Evolutionary conservation across 1,140 invertebrate genomes (phyloP).

Genomic region (Musca vetustissima): DNA sequence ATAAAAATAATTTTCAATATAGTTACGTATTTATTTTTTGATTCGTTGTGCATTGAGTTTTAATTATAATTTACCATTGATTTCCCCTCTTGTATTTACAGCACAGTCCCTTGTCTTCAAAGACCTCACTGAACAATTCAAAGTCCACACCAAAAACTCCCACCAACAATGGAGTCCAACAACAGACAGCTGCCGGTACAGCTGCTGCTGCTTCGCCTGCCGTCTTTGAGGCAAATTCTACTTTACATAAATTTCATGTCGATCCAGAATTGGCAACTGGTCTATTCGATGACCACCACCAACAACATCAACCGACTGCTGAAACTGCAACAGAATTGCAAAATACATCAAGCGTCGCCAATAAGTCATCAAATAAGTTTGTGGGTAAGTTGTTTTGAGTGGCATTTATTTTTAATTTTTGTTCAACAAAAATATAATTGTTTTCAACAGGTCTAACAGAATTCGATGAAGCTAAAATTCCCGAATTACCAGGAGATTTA

Average conservation of each 20-base stretch:
- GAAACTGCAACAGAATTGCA: not conserved
- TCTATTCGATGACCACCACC: not conserved
- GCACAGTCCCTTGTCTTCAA: constrained; percentile 4
- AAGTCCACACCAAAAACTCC: not conserved
- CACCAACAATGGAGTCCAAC: too few species aligned
- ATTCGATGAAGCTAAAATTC: constrained; percentile 20
- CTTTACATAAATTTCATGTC: constrained; percentile 18
- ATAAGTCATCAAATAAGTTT: constrained; percentile 16
- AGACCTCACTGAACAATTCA: constrained; percentile 8
- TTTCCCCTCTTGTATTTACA: not conserved
- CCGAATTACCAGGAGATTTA: constrained; percentile 19
- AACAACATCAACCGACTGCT: not conserved
- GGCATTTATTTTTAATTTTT: too few species aligned
- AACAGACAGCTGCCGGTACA: constrained; percentile 17
- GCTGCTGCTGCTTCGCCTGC: not conserved
- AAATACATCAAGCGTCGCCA: not conserved
- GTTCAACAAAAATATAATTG: too few species aligned
- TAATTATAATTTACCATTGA: too few species aligned
- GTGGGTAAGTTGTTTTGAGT: constrained; percentile 19
- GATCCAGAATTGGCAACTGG: constrained; percentile 20
- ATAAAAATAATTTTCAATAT: too few species aligned
- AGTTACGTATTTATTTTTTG: too few species aligned
- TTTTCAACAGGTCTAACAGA: constrained; percentile 20
- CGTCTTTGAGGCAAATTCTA: constrained; percentile 9
- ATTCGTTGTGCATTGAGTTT: too few species aligned